phyloP scores from a whole-genome alignment of 2,113 vertebrate species.

The Clarias magur region DNA sequence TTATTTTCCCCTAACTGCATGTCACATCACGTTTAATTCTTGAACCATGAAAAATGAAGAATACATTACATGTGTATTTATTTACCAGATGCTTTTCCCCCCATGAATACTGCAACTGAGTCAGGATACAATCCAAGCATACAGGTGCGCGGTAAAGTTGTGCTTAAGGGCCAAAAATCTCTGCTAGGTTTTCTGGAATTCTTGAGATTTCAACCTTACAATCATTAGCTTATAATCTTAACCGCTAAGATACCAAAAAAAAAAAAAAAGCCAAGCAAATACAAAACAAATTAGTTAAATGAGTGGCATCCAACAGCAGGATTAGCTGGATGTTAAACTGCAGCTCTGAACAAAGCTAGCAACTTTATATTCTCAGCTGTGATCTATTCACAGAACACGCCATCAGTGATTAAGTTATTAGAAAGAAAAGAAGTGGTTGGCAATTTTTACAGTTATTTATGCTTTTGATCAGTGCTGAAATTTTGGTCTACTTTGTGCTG shows the following conservation, averaged over 20 bases:
- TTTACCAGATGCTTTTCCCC: background rate
- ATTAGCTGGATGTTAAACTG: background rate
- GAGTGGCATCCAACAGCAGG: background rate
- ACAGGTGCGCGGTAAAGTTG: slow-evolving; percentile 11
- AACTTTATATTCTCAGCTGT: background rate
- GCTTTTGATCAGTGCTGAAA: background rate
- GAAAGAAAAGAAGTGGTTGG: background rate
- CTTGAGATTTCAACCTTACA: background rate
- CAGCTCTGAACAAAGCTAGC: background rate
- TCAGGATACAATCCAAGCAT: background rate
- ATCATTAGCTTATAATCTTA: background rate
- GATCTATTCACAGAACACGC: background rate
- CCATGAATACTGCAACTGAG: background rate
- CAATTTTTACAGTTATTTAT: background rate
- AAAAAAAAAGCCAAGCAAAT: background rate
- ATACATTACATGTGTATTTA: background rate
- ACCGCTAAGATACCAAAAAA: background rate
- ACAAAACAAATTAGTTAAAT: background rate
- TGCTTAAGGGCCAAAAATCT: background rate
- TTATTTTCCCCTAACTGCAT: background rate
- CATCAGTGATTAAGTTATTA: background rate
- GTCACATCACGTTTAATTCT: background rate
- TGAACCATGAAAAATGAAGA: background rate
- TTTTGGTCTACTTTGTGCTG: background rate
- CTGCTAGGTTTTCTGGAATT: background rate